Evolutionary conservation across 1,140 invertebrate genomes (phyloP).

Genomic region (Rhagoletis pomonella): DNA sequence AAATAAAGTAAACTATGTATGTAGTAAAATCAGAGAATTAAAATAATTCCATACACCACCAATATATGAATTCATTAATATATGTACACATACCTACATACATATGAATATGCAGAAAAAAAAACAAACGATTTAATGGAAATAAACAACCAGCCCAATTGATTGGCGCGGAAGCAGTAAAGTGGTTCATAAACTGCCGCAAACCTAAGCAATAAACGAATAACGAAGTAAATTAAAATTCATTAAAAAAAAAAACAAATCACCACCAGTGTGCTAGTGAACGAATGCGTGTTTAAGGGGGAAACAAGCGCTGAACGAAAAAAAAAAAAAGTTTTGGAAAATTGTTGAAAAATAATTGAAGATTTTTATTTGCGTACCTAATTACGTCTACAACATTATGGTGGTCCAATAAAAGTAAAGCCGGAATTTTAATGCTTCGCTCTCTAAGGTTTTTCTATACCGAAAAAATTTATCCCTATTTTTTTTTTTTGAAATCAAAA

Average conservation of each 20-base stretch:
- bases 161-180: neutral
- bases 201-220: neutral
- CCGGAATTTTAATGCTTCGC: too few species aligned
- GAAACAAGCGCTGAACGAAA: neutral
- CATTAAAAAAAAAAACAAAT: neutral
- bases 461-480: neutral
- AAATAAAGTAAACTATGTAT: neutral
- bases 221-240: neutral
- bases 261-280: neutral
- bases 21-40: neutral
- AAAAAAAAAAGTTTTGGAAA: neutral
- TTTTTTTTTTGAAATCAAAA: too few species aligned
- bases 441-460: neutral
- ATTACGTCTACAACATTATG: neutral
- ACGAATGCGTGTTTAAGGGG: neutral
- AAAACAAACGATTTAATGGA: too few species aligned
- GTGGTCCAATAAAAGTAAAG: neutral
- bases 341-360: neutral
- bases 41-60: neutral
- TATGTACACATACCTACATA: neutral
- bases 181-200: neutral
- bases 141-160: neutral
- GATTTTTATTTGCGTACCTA: too few species aligned
- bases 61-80: neutral
- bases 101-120: neutral